These are phyloP conservation scores for Gasterosteus aculeatus DNA, from an alignment of 2,113 vertebrate species.

Conservation along the genomic window DNA sequence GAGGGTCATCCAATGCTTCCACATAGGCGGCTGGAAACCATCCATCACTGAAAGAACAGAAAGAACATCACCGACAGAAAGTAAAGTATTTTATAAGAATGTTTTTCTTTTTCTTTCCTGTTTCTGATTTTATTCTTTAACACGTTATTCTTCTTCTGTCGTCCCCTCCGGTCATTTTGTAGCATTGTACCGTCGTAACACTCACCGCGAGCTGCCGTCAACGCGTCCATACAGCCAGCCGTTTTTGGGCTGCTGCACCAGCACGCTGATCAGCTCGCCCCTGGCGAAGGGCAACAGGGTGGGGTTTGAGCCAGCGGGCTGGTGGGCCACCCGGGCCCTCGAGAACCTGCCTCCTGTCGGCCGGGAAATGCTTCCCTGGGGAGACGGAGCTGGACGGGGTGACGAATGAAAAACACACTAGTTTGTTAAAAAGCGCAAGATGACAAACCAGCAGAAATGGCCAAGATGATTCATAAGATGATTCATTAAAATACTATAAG, in stretches of 20 bases:
- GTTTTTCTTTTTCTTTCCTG: not conserved
- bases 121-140: not conserved
- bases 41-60: conserved; percentile 68
- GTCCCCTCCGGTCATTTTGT: not conserved
- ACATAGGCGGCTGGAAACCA: conserved; percentile 82
- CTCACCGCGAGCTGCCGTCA: conserved; percentile 79
- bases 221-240: conserved; percentile 92
- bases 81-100: not conserved
- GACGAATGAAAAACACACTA: too few species aligned
- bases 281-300: conserved; percentile 86
- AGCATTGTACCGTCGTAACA: too few species aligned
- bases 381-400: conserved; percentile 74
- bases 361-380: conserved; percentile 59
- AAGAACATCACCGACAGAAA: not conserved
- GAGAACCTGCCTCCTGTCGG: conserved; percentile 31
- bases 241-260: conserved; percentile 84
- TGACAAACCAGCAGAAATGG: conserved; percentile 7
- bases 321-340: conserved; percentile 75
- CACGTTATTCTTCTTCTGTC: not conserved
- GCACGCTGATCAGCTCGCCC: conserved; percentile 83
- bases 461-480: conserved; percentile 2
- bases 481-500: conserved; percentile 31
- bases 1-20: conserved; percentile 60
- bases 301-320: conserved; percentile 72
- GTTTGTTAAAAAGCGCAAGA: too few species aligned